phyloP scores from a whole-genome alignment of 2,113 vertebrate species.

The Microcebus griseorufus region DNA sequence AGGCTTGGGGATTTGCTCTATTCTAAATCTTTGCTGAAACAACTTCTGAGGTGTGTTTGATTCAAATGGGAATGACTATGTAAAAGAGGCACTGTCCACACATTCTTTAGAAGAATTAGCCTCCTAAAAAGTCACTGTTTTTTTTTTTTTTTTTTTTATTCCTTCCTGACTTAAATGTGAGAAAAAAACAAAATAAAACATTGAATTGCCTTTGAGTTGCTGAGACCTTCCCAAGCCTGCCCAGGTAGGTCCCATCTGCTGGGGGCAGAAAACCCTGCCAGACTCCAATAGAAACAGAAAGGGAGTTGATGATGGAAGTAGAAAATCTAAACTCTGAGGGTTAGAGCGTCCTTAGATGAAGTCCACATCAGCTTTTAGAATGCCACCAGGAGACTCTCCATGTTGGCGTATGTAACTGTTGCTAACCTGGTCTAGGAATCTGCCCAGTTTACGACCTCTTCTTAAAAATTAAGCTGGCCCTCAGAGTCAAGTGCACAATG shows the following conservation, averaged over 20 bases:
- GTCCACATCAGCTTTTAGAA: neutral
- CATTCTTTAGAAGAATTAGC: neutral
- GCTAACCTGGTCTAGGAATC: neutral
- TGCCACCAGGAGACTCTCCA: neutral
- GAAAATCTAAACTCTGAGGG: neutral
- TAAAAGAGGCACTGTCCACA: neutral
- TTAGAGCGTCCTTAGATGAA: neutral
- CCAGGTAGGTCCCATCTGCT: neutral
- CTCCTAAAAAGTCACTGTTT: neutral
- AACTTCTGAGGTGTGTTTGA: constrained; percentile 10
- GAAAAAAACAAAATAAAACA: neutral
- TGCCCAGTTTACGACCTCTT: neutral
- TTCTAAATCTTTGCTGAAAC: constrained; percentile 50
- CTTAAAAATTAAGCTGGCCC: neutral
- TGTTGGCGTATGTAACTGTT: neutral
- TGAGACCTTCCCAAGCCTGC: neutral
- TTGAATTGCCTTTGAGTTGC: neutral
- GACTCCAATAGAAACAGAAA: neutral
- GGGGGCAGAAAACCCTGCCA: neutral
- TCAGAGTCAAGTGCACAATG: neutral
- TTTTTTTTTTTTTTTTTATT: neutral
- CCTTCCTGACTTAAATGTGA: neutral
- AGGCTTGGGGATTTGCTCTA: constrained; percentile 21
- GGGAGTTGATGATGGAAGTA: neutral
- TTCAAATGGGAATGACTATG: neutral